Evolutionary conservation across 2,113 vertebrate species (phyloP), one percentile per base, ranked within the genome.

Genomic region (Pangasianodon hypophthalmus): DNA sequence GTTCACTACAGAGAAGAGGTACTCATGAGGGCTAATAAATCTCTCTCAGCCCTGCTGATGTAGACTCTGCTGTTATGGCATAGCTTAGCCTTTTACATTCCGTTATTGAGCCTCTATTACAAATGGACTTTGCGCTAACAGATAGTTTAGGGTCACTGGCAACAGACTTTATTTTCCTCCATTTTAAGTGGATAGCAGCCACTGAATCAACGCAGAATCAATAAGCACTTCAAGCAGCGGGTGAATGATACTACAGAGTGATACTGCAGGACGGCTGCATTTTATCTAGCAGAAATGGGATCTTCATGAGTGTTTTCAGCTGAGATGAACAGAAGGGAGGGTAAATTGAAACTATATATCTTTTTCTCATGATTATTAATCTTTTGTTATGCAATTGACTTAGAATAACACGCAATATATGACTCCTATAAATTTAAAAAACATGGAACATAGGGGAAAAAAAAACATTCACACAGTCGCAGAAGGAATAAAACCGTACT

Each of bases 161-260:
- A 89, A 54, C 41, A 80, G 54, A 80, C 75, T 89, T 89, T 89
- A 89, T 89, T 89, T 87, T 81, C 73, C 58, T 81, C 84, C 84
- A 75, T 89, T 89, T 89, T 89, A 89, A 89, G 88, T 82, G 84
- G 88, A 80, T 83, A 67, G 79, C 75, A 86, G 88, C 88, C 84
- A 89, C 88, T 86, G 84, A 89, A 89, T 89, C 88, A 89, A 69
- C 44, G 48, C 26, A 6, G 73, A 86, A 86, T 89, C 88, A 89
- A 89, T 89, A 89, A 79, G 73, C 84, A 89, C 88, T 89, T 79
- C 48, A 86, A 81, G 75, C 84, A 67, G 58, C 19, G 84, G 73
- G 58, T 69, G 84, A 85, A 80, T 54, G 84, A 73, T 86, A 62
- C 84, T 80, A 69, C 58, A 69, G 71, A 67, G 52, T 54, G 50